A percentile compares a stretch with the other conserved stretches of the same genome.
phyloP scores from a whole-genome alignment of 2,797 vertebrate genomes.

The Phataginus tricuspis region DNA sequence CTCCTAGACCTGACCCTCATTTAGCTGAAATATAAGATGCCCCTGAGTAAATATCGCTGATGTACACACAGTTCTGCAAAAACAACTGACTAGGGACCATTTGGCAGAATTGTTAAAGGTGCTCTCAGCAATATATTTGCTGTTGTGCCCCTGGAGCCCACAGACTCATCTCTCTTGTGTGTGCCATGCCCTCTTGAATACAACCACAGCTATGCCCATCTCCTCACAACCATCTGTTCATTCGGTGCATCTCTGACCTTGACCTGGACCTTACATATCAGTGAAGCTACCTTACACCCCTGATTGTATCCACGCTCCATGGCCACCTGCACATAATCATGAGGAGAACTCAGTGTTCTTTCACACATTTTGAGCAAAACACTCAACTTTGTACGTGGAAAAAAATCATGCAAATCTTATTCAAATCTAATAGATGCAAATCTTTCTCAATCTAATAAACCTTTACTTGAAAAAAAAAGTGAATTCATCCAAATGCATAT shows the following conservation, averaged over 20 bases:
- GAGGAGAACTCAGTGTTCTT: background rate
- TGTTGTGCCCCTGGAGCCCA: background rate
- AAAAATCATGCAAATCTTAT: background rate
- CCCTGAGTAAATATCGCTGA: background rate
- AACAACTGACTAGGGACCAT: background rate
- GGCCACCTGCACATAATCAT: background rate
- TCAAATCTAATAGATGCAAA: conserved; percentile 4
- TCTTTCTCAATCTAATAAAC: conserved; percentile 21
- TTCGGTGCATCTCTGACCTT: background rate
- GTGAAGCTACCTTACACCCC: background rate
- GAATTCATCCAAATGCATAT: conserved; percentile 13
- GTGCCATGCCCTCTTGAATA: too few species aligned
- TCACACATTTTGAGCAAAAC: conserved; percentile 5
- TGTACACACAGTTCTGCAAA: background rate
- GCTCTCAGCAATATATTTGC: background rate
- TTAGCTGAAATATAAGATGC: background rate
- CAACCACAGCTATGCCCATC: background rate
- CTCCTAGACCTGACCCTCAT: background rate
- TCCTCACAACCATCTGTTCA: background rate
- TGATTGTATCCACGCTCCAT: background rate
- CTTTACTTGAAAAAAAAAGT: conserved; percentile 10
- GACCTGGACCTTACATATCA: background rate
- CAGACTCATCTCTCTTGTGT: background rate
- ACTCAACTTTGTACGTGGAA: background rate
- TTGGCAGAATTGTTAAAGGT: background rate